Evolutionary conservation across 2,888 invertebrate genomes (phyloP).

Genomic region (Drosophila gaucha): DNA sequence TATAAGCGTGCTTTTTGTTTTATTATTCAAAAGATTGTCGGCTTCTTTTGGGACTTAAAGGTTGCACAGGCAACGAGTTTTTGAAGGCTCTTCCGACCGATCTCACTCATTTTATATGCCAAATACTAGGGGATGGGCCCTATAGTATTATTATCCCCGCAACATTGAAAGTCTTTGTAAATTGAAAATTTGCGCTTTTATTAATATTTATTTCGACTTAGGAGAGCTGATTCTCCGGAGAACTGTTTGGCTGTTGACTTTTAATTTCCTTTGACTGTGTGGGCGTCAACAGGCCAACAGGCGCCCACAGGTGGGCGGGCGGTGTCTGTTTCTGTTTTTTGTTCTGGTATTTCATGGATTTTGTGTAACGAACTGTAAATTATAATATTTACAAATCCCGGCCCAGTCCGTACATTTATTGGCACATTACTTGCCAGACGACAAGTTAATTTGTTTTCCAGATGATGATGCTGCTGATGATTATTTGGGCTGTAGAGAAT

Average conservation of each 20-base stretch:
- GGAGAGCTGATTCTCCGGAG: constrained; percentile 39
- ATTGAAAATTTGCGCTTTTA: constrained; percentile 65
- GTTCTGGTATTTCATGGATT: constrained; percentile 27
- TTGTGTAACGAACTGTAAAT: constrained; percentile 66
- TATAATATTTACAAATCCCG: constrained; percentile 57
- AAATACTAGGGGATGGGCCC: constrained; percentile 19
- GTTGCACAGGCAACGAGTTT: constrained; percentile 14
- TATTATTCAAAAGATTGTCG: constrained; percentile 67
- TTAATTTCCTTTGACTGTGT: constrained; percentile 60
- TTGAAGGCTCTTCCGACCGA: constrained; percentile 25
- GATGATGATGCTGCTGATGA: constrained; percentile 32
- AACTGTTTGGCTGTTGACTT: constrained; percentile 65
- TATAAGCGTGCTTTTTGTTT: constrained; percentile 45
- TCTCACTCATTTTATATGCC: constrained; percentile 46
- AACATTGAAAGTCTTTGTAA: constrained; percentile 13
- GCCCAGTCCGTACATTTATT: constrained; percentile 32
- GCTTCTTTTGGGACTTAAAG: constrained; percentile 52
- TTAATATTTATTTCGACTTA: constrained; percentile 74
- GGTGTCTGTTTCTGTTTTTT: not conserved
- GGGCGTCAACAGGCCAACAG: constrained; percentile 51
- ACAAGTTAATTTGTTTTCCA: constrained; percentile 63
- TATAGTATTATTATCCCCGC: constrained; percentile 1
- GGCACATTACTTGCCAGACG: constrained; percentile 53
- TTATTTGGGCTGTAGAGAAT: constrained; percentile 28
- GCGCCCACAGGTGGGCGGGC: too few relatives aligned